Conservation (phyloP, 1,140 invertebrate genomes). For the Drosophila triauraria region DNA sequence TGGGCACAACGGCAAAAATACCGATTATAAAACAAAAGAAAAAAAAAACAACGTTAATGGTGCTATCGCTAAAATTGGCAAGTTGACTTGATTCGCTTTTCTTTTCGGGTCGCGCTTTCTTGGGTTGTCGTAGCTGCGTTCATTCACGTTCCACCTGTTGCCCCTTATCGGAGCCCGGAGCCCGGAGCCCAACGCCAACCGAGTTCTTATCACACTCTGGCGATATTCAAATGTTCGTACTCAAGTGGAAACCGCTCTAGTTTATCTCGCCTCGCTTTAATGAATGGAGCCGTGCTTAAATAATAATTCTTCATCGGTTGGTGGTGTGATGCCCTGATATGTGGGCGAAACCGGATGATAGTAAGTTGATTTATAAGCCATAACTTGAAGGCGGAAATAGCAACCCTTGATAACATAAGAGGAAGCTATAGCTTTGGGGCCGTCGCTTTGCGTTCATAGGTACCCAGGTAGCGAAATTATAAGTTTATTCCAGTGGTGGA, state of each 20-base stretch:
- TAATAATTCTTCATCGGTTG: conserved; percentile 20
- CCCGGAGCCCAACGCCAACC: background rate
- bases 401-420: background rate
- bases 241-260: conserved; percentile 10
- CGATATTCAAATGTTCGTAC: conserved; percentile 56
- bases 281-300: conserved; percentile 61
- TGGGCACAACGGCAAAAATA: conserved; percentile 27
- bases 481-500: too few relatives aligned
- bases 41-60: conserved; percentile 23
- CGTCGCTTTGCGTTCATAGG: too few relatives aligned
- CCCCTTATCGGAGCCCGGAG: conserved; percentile 38
- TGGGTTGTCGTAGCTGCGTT: conserved; percentile 60
- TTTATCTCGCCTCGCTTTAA: conserved; percentile 35
- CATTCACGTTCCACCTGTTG: conserved; percentile 76
- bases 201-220: conserved; percentile 51
- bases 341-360: conserved; percentile 1
- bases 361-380: conserved; percentile 13
- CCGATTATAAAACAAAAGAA: conserved; percentile 23
- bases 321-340: conserved; percentile 18
- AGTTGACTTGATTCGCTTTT: conserved; percentile 34
- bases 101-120: conserved; percentile 19
- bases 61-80: conserved; percentile 40
- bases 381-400: conserved; percentile 14
- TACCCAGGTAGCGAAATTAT: background rate
- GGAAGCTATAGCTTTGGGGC: too few relatives aligned